Conservation (phyloP, 2,113 vertebrate species). For the Myotis davidii region DNA sequence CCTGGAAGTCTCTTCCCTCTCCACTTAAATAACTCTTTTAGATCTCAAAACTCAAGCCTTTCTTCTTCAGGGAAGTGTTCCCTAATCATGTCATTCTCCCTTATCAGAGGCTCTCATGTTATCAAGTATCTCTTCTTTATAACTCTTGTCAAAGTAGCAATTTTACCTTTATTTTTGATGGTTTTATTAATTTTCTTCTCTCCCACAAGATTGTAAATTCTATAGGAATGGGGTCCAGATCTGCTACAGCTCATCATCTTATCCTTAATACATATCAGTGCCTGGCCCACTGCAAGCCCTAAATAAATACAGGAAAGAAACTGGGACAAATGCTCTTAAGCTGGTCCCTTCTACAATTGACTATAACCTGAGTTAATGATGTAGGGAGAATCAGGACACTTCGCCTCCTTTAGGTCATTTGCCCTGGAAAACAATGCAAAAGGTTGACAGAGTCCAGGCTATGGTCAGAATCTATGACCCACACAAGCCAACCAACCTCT, state of each 20-base stretch:
- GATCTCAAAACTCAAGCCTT: constrained; percentile 54
- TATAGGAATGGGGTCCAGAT: not conserved
- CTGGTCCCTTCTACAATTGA: not conserved
- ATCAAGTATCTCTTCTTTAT: constrained; percentile 60
- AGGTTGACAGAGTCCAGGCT: not conserved
- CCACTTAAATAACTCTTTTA: not conserved
- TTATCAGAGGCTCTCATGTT: constrained; percentile 52
- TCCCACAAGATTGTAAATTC: not conserved
- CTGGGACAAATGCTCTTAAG: not conserved
- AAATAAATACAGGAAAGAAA: not conserved
- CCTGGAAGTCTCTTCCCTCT: not conserved
- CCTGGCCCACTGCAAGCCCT: not conserved
- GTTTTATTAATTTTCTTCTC: constrained; percentile 63
- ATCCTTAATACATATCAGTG: not conserved
- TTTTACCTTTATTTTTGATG: constrained; percentile 61
- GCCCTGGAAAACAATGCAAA: not conserved
- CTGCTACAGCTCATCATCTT: not conserved
- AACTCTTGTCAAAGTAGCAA: constrained; percentile 58
- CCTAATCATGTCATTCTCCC: constrained; percentile 48
- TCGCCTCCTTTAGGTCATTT: not conserved
- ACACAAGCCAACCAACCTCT: accelerated
- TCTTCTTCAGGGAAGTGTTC: constrained; percentile 57
- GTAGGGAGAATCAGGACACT: not conserved
- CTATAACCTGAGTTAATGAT: not conserved
- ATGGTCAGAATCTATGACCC: not conserved